These are phyloP conservation scores for Melieria omissa DNA, from an alignment of 2,888 invertebrate species.

Conservation along the genomic window DNA sequence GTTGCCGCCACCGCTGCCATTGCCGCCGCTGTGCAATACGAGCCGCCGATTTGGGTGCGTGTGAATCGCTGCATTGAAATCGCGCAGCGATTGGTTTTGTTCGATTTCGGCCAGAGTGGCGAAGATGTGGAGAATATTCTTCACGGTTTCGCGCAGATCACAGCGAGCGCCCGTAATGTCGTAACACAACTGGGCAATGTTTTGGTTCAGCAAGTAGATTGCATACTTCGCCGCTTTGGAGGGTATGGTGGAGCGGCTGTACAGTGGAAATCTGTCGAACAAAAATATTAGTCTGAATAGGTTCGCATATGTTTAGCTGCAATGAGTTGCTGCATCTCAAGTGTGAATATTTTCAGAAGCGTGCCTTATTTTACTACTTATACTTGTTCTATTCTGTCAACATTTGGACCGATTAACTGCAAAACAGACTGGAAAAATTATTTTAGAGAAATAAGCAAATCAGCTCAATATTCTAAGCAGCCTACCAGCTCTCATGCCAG, in stretches of 20 bases:
- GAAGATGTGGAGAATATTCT: constrained; percentile 61
- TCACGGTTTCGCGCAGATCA: constrained; percentile 60
- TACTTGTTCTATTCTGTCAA: too few relatives aligned
- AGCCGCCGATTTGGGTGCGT: constrained; percentile 30
- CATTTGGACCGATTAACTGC: too few relatives aligned
- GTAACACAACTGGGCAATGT: constrained; percentile 85
- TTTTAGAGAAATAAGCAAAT: too few relatives aligned
- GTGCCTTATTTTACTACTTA: too few relatives aligned
- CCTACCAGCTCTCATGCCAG: too few relatives aligned
- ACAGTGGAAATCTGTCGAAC: constrained; percentile 81
- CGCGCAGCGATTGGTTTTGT: constrained; percentile 39
- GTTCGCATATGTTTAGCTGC: background rate
- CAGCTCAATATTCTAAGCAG: too few relatives aligned
- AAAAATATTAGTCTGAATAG: background rate
- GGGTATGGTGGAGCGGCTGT: constrained; percentile 66
- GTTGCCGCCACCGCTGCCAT: constrained; percentile 34
- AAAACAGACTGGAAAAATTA: too few relatives aligned
- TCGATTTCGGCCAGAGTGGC: constrained; percentile 52
- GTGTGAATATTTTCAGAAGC: background rate
- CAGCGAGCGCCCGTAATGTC: constrained; percentile 56
- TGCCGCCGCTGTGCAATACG: constrained; percentile 38
- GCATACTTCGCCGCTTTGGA: constrained; percentile 78
- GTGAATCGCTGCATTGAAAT: constrained; percentile 10
- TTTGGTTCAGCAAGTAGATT: constrained; percentile 92
- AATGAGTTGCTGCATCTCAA: background rate